These are phyloP conservation scores for Octonoba sinensis DNA, from an alignment of 2,888 invertebrate genomes.

Conservation along the genomic window DNA sequence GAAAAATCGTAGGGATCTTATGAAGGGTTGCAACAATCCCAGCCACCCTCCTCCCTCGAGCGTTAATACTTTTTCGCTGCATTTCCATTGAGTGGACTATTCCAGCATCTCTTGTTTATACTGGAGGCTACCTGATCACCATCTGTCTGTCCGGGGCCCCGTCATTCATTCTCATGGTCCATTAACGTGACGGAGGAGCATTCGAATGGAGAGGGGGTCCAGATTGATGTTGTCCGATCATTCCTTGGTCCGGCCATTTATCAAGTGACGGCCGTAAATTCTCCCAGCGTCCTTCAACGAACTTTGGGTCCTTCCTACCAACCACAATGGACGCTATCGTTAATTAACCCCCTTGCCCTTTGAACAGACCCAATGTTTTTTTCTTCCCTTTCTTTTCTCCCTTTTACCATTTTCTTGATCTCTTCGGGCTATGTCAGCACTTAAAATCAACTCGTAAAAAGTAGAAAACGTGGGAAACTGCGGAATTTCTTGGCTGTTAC, in stretches of 20 bases:
- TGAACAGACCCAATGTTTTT: not conserved
- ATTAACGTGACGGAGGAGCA: constrained; percentile 53
- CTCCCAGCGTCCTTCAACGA: constrained; percentile 1
- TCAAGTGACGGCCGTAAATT: constrained; percentile 62
- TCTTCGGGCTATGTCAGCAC: constrained; percentile 23
- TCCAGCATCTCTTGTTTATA: constrained; percentile 53
- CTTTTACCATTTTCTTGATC: not conserved
- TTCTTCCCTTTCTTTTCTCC: not conserved
- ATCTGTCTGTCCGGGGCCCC: constrained; percentile 21
- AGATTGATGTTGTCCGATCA: constrained; percentile 64
- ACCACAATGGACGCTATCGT: constrained; percentile 17
- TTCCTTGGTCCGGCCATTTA: constrained; percentile 54
- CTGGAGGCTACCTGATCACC: constrained; percentile 48
- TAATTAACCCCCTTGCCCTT: constrained; percentile 47
- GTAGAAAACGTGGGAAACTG: constrained; percentile 4
- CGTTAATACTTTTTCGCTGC: not conserved
- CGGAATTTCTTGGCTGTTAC: not conserved
- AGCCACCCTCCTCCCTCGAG: not conserved
- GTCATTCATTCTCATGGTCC: constrained; percentile 62
- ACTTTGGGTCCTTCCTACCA: constrained; percentile 12
- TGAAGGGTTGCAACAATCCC: constrained; percentile 22
- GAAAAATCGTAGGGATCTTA: too few species aligned
- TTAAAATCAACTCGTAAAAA: constrained; percentile 22
- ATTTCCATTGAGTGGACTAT: constrained; percentile 29
- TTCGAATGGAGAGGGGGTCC: constrained; percentile 18